These are phyloP conservation scores for Lutjanus campechanus DNA, from an alignment of 2,797 vertebrate species.

Conservation along the genomic window DNA sequence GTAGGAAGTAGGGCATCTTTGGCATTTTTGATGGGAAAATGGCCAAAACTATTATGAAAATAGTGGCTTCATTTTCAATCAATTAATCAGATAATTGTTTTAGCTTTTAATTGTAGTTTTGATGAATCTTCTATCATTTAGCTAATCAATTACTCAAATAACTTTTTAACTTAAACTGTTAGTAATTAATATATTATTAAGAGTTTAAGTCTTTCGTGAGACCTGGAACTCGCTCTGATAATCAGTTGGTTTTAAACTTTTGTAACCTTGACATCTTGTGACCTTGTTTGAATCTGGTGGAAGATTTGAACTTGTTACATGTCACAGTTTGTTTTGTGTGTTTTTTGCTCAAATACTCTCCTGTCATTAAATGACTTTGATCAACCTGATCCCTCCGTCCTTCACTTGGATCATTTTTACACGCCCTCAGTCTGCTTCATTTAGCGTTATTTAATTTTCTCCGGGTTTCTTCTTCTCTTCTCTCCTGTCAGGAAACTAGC, in stretches of 20 bases:
- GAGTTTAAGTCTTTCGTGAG: too few relatives aligned
- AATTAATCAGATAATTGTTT: too few relatives aligned
- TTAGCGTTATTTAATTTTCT: neutral
- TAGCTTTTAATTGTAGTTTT: too few relatives aligned
- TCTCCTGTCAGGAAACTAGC: conserved; percentile 89
- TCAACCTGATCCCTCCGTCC: neutral
- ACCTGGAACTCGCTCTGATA: neutral
- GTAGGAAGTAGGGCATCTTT: too few relatives aligned
- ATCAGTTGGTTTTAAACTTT: neutral
- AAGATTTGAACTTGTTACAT: neutral
- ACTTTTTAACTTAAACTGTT: neutral
- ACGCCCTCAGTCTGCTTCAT: neutral
- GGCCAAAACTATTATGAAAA: too few relatives aligned
- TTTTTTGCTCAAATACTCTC: too few relatives aligned
- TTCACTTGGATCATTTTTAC: neutral
- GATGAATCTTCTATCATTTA: too few relatives aligned
- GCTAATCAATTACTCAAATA: neutral
- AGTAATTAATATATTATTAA: too few relatives aligned
- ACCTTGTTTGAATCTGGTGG: neutral
- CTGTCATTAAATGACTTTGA: neutral
- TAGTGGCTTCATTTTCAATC: neutral
- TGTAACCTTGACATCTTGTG: neutral
- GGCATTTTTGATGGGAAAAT: too few relatives aligned
- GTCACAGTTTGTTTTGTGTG: too few relatives aligned
- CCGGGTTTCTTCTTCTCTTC: neutral